A percentile compares a stretch with the other conserved stretches of the same genome.
Conservation (phyloP, 53 echinoderm and acorn worm species). For the Echinarachnius parma region DNA sequence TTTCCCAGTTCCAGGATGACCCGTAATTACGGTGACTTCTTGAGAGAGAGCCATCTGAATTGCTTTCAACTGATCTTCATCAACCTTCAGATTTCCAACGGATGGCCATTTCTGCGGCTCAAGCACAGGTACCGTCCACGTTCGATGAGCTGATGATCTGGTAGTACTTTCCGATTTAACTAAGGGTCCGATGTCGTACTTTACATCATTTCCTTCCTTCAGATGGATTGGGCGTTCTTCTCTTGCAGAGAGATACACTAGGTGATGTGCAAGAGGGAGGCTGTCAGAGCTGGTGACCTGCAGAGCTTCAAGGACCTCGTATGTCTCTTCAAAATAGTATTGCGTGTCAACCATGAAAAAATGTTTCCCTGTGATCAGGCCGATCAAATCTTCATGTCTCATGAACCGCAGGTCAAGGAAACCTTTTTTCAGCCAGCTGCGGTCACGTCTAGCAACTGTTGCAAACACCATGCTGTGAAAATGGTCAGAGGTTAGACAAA, state of each 20-base stretch:
- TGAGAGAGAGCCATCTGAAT: conserved; percentile 65
- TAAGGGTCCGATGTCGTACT: conserved; percentile 51
- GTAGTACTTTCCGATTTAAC: background rate
- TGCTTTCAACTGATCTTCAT: conserved; percentile 67
- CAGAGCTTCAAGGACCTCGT: conserved; percentile 66
- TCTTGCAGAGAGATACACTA: conserved; percentile 39
- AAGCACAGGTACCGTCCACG: conserved; percentile 14
- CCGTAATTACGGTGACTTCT: conserved; percentile 73
- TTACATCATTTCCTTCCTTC: conserved; percentile 6
- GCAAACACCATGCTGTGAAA: conserved; percentile 61
- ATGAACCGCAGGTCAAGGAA: conserved; percentile 54
- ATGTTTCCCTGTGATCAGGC: conserved; percentile 13
- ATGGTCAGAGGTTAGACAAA: conserved; percentile 69
- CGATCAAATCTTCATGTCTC: conserved; percentile 6
- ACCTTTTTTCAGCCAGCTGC: conserved; percentile 47
- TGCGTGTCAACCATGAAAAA: conserved; percentile 78
- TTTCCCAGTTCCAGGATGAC: conserved; percentile 89
- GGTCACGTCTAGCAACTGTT: conserved; percentile 62
- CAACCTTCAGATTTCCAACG: conserved; percentile 39
- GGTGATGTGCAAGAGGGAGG: conserved; percentile 63
- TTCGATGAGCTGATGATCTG: conserved; percentile 9
- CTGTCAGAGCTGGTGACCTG: conserved; percentile 42
- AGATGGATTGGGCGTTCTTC: conserved; percentile 46
- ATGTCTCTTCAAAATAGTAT: conserved; percentile 84
- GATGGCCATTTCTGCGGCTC: conserved; percentile 55